Base-by-base conservation (phyloP, 1,140 invertebrate genomes). In the Melanaphis sacchari region DNA sequence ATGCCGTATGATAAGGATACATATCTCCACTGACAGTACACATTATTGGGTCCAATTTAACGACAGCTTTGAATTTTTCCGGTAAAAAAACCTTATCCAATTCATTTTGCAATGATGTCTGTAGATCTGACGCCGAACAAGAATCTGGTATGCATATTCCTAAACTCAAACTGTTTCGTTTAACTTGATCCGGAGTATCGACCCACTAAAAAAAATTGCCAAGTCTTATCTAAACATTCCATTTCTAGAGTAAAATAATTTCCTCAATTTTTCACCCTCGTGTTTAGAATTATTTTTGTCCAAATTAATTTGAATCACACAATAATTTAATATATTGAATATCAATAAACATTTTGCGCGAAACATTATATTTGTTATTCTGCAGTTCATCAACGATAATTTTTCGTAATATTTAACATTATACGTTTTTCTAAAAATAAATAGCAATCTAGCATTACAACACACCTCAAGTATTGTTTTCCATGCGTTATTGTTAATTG, bases 111-210 rank as follows among this genome's bases (percentile, higher is more conserved):
- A 92, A 84, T 36, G 91, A 36, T 2, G 24, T 40, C 40, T 82
- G 66, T 82, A 92, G 31, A 26, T 92, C 91, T 36, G 15, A 18
- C 1, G 41, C 40, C 49, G 91, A 38, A 92, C 91, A 92, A 49
- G 91, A 81, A 38, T 76, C 59, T 6, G 91, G 91, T 82, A 92
- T 92, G 11, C 91, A 92, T 18, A 92, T 82, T 4, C 91, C 91
- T 46, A 92, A 36, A 26, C 21, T 82, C 31, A 92, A 46, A 43
- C n/a, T 43, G n/a, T 92, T 92, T 46, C 91, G 76, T 43, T 36
- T 41, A 26, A 46, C 0, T 92, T 52, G 76, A 49, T 92, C 76
- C 0, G 40, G 43, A 46, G 49, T 40, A 92, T 92, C 91, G 24
- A 82, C 22, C 91, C 91, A 92, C 91, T 92, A 43, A 81, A 92